A percentile compares a stretch with the other conserved stretches of the same genome.
Evolutionary conservation across 2,113 vertebrate species (phyloP).

Genomic region (Podocnemis expansa): DNA sequence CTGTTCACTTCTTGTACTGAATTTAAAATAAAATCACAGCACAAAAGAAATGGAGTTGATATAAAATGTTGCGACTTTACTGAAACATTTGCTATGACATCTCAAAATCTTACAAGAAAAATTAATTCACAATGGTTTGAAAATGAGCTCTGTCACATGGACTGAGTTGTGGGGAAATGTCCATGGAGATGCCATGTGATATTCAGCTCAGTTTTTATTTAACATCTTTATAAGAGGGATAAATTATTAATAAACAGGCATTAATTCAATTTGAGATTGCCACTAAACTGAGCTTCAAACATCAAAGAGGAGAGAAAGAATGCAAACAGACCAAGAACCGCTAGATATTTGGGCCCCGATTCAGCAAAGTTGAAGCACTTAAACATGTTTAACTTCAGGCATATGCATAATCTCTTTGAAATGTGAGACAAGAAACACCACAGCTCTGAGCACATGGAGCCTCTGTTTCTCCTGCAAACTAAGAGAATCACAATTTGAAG

Average conservation of each 20-base stretch:
- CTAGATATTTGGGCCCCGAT: background rate
- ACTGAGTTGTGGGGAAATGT: background rate
- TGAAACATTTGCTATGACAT: background rate
- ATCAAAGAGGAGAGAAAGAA: background rate
- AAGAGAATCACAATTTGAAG: fast-evolving
- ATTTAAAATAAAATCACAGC: background rate
- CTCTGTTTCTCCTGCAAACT: background rate
- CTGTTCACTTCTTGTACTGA: background rate
- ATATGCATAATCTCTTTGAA: fast-evolving
- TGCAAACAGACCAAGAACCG: background rate
- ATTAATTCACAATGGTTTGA: background rate
- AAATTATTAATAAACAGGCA: background rate
- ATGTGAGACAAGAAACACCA: background rate
- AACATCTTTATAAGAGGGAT: background rate
- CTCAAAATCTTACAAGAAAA: background rate
- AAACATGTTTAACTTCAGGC: background rate
- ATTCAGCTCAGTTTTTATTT: background rate
- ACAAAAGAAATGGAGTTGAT: background rate
- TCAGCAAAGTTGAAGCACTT: background rate
- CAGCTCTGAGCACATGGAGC: fast-evolving
- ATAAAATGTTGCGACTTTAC: background rate
- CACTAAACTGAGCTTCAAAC: fast-evolving
- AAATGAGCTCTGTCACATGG: background rate
- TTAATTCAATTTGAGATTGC: background rate
- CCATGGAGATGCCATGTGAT: background rate